Conservation (phyloP, 2,797 vertebrate species). For the Adrianichthys oophorus region DNA sequence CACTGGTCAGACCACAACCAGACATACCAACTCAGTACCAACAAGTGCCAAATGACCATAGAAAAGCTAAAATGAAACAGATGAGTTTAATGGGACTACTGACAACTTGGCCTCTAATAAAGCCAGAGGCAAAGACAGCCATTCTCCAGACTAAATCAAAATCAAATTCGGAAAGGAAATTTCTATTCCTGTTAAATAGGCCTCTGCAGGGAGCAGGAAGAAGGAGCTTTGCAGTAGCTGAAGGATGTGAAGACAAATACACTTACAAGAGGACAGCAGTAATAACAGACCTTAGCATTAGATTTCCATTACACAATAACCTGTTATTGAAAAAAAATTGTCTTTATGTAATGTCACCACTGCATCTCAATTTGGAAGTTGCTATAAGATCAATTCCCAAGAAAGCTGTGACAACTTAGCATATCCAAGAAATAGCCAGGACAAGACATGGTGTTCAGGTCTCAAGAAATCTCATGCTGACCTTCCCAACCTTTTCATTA, state of each 20-base stretch:
- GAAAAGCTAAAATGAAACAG: background rate
- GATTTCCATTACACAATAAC: no score
- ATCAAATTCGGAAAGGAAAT: background rate
- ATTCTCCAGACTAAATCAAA: background rate
- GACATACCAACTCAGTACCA: no score
- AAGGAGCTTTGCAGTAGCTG: background rate
- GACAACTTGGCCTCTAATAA: background rate
- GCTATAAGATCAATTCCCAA: background rate
- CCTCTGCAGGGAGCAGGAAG: background rate
- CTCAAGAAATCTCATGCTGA: background rate
- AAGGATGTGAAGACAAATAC: background rate
- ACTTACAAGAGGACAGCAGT: background rate
- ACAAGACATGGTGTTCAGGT: background rate
- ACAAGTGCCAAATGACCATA: no score
- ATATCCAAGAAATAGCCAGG: background rate
- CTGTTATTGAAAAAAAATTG: no score
- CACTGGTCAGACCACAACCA: no score
- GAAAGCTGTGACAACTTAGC: background rate
- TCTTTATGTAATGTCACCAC: no score
- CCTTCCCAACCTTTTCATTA: conserved; percentile 3
- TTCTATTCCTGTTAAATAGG: background rate
- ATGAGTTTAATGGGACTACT: background rate
- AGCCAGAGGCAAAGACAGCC: background rate
- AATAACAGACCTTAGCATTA: background rate
- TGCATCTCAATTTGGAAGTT: no score